A percentile compares a stretch with the other conserved stretches of the same genome.
These are phyloP conservation scores for Pangasius djambal DNA, from an alignment of 2,797 vertebrate genomes.

Conservation along the genomic window DNA sequence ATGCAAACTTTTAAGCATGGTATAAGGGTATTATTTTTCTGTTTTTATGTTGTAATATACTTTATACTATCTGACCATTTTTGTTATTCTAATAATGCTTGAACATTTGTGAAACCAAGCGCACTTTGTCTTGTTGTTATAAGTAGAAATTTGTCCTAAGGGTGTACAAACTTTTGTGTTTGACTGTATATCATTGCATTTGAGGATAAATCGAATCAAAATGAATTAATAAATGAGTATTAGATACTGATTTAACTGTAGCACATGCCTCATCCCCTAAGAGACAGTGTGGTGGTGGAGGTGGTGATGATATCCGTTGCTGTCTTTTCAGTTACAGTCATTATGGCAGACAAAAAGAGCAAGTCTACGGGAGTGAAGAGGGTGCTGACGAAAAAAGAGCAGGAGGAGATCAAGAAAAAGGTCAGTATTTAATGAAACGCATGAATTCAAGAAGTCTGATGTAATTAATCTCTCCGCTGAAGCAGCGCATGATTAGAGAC, in stretches of 20 bases:
- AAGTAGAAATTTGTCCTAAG: not conserved
- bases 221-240: not conserved
- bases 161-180: not conserved
- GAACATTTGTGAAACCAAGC: not conserved
- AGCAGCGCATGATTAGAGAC: not conserved
- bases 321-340: conserved; percentile 61
- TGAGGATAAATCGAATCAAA: no score
- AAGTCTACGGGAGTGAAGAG: conserved; percentile 72
- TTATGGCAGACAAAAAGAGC: conserved; percentile 81
- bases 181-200: not conserved
- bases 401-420: conserved; percentile 80
- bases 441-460: not conserved
- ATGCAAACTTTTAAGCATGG: not conserved
- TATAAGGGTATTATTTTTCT: no score
- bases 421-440: conserved; percentile 54
- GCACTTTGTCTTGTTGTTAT: not conserved
- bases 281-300: not conserved
- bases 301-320: not conserved
- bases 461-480: not conserved
- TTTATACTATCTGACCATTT: not conserved
- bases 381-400: conserved; percentile 76
- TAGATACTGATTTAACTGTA: not conserved
- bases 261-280: not conserved
- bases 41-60: not conserved
- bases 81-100: not conserved